A percentile compares a stretch with the other conserved stretches of the same genome.
Conservation (phyloP, 1,140 invertebrate species). For the Helicoverpa armigera region DNA sequence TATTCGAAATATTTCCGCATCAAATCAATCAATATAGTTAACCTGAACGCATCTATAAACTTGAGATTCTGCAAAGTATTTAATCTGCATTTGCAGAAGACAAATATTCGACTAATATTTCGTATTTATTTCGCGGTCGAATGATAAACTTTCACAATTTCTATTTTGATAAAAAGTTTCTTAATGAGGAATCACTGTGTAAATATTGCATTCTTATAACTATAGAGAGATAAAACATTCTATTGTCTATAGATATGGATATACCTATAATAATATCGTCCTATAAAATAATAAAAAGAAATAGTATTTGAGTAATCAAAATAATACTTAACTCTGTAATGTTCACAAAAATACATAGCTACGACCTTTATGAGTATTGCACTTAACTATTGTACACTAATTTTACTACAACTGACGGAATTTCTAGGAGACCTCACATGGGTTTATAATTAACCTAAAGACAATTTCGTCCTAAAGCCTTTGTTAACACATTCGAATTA, state of each 20-base stretch:
- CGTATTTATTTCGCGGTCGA: background rate
- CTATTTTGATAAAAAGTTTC: background rate
- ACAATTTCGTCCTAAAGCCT: background rate
- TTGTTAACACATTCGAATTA: background rate
- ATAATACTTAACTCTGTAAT: slow-evolving; percentile 49
- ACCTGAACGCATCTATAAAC: slow-evolving; percentile 8
- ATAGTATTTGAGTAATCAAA: slow-evolving; percentile 37
- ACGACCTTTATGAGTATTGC: slow-evolving; percentile 26
- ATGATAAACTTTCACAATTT: background rate
- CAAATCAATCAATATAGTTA: background rate
- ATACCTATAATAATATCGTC: slow-evolving; percentile 48
- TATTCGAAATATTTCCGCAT: background rate
- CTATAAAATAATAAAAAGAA: slow-evolving; percentile 47
- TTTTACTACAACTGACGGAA: slow-evolving; percentile 11
- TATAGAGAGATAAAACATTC: slow-evolving; percentile 48
- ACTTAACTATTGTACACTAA: background rate
- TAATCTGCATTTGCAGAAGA: background rate
- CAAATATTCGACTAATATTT: background rate
- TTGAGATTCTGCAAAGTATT: slow-evolving; percentile 12
- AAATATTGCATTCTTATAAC: slow-evolving; percentile 55
- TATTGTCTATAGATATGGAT: slow-evolving; percentile 55
- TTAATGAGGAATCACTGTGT: slow-evolving; percentile 46
- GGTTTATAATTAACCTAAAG: background rate
- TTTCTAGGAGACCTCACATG: slow-evolving; percentile 2
- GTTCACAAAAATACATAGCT: slow-evolving; percentile 47